phyloP scores from a whole-genome alignment of 2,113 vertebrate genomes.

The Cryptomyrus ogoouensis region DNA sequence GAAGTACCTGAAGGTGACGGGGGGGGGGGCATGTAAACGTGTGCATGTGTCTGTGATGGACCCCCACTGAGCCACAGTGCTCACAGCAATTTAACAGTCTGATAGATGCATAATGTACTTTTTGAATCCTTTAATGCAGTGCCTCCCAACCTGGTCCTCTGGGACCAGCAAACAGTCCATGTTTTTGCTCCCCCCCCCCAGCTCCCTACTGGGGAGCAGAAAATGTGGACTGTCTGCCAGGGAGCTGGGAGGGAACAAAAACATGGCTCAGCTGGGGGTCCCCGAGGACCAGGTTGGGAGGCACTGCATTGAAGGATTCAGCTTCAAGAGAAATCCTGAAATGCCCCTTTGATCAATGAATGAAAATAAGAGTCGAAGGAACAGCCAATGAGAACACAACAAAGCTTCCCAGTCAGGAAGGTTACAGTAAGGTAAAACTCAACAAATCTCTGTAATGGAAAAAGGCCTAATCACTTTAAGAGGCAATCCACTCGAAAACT shows the following conservation, averaged over 20 bases:
- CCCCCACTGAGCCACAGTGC: background rate
- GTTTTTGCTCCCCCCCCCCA: background rate
- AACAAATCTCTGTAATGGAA: slow-evolving; percentile 3
- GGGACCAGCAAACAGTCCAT: background rate
- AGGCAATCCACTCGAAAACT: slow-evolving; percentile 11
- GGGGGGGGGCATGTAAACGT: background rate
- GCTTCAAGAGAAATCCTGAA: background rate
- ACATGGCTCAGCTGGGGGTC: background rate
- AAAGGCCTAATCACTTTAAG: slow-evolving; percentile 9
- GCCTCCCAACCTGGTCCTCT: background rate
- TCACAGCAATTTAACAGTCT: background rate
- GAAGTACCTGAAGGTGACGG: background rate
- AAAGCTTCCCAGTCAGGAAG: background rate
- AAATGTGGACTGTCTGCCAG: background rate
- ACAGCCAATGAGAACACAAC: background rate
- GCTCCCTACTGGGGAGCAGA: background rate
- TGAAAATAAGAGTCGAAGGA: background rate
- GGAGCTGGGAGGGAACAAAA: background rate
- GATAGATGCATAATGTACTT: background rate
- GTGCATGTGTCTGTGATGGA: too few relatives aligned
- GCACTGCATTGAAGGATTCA: background rate
- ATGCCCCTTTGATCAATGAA: background rate
- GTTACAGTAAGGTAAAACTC: background rate
- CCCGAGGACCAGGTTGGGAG: background rate
- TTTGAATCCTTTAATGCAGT: background rate